Conservation (phyloP, 1,140 invertebrate genomes). For the Rhopalosiphum padi region DNA sequence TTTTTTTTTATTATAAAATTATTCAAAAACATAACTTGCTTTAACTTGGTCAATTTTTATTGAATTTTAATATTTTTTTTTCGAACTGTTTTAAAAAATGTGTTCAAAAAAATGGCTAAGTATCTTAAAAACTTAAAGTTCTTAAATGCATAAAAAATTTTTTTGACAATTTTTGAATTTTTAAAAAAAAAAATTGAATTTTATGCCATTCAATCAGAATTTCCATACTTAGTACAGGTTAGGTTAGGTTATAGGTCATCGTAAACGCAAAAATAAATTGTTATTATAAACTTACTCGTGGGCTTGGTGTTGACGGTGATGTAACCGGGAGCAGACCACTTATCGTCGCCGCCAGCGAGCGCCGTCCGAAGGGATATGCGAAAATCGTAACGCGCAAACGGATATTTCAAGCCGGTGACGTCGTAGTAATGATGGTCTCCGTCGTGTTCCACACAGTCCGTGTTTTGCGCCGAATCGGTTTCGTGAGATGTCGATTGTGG, state of each 20-base stretch:
- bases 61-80: too few relatives aligned
- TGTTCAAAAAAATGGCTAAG: too few relatives aligned
- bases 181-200: too few relatives aligned
- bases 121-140: too few relatives aligned
- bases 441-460: not conserved
- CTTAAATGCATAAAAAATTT: too few relatives aligned
- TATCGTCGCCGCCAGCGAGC: slow-evolving; percentile 66
- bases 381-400: slow-evolving; percentile 73
- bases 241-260: not conserved
- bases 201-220: too few relatives aligned
- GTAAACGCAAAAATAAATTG: not conserved
- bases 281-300: slow-evolving; percentile 64
- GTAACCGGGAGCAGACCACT: slow-evolving; percentile 71
- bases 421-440: slow-evolving; percentile 62
- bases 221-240: too few relatives aligned
- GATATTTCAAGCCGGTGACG: slow-evolving; percentile 70
- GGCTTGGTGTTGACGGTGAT: slow-evolving; percentile 69
- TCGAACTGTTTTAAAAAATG: too few relatives aligned
- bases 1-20: too few relatives aligned
- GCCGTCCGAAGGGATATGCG: slow-evolving; percentile 70
- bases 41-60: too few relatives aligned
- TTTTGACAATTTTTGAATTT: too few relatives aligned
- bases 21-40: too few relatives aligned
- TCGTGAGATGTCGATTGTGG: not conserved
- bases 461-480: not conserved